These are phyloP conservation scores for Molothrus aeneus DNA, from an alignment of 2,797 vertebrate species.

Conservation along the genomic window DNA sequence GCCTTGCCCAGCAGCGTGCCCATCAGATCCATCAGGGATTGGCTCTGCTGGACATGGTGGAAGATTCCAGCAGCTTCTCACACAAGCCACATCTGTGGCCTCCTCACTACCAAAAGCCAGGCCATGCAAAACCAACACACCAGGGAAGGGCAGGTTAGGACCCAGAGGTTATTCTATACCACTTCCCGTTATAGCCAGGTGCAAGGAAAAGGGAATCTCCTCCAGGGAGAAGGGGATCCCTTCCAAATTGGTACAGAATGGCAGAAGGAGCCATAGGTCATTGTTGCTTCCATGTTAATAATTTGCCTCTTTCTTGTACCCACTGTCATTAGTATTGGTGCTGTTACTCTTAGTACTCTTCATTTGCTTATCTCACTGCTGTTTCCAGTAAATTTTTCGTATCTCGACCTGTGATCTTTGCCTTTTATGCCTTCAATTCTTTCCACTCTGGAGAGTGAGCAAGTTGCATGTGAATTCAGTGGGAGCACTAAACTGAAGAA, in stretches of 20 bases:
- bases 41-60: not conserved
- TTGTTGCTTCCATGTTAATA: not conserved
- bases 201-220: accelerated
- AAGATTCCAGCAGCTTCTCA: not conserved
- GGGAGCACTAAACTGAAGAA: not conserved
- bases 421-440: not conserved
- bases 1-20: not conserved
- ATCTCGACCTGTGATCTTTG: not conserved
- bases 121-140: not conserved
- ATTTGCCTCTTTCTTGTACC: not conserved
- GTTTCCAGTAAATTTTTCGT: not conserved
- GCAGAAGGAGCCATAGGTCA: not conserved
- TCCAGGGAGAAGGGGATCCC: not conserved
- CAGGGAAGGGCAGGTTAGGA: not conserved
- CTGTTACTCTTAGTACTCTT: not conserved
- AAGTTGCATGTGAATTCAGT: not conserved
- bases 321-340: not conserved
- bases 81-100: not conserved
- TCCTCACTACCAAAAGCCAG: not conserved
- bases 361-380: not conserved
- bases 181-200: accelerated
- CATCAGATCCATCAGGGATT: not conserved
- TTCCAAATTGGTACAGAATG: accelerated
- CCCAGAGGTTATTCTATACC: not conserved
- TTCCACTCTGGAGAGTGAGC: not conserved